phyloP scores from a whole-genome alignment of 1,140 invertebrate genomes.

The Harpegnathos saltator region DNA sequence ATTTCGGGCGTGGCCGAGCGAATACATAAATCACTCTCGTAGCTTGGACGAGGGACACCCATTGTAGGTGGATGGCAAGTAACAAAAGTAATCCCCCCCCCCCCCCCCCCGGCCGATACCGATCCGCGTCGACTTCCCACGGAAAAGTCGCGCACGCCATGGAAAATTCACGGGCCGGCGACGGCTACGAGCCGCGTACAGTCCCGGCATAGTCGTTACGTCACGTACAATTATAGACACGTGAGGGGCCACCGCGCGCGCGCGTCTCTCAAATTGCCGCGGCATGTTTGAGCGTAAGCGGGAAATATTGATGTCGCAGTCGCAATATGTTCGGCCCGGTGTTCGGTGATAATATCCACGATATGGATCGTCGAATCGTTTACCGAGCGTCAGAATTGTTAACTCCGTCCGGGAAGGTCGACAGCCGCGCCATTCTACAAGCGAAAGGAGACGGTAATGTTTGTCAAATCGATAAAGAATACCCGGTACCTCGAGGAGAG shows the following conservation, averaged over 20 bases:
- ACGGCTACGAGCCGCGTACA: constrained; percentile 41
- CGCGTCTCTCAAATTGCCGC: constrained; percentile 53
- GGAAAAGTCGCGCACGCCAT: constrained; percentile 68
- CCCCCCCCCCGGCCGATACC: constrained; percentile 56
- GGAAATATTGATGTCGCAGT: constrained; percentile 62
- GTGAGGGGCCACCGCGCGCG: constrained; percentile 3
- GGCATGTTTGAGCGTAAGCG: constrained; percentile 29
- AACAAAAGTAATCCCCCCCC: constrained; percentile 74
- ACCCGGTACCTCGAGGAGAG: neutral
- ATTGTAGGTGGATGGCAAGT: constrained; percentile 59
- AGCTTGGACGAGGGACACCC: constrained; percentile 23
- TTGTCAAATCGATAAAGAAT: constrained; percentile 36
- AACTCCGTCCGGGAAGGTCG: constrained; percentile 7
- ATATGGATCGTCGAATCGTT: constrained; percentile 36
- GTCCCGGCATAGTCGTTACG: constrained; percentile 67
- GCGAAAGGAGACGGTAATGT: constrained; percentile 21
- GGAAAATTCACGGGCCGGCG: constrained; percentile 59
- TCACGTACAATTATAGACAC: constrained; percentile 71
- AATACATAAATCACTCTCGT: constrained; percentile 75
- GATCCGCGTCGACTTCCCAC: constrained; percentile 48
- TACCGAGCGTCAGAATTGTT: constrained; percentile 49
- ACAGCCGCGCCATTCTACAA: constrained; percentile 24
- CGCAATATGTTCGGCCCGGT: constrained; percentile 7
- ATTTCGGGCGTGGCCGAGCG: constrained; percentile 75
- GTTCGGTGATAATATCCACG: constrained; percentile 28